phyloP scores from a whole-genome alignment of 2,113 vertebrate species.

The Podilymbus podiceps region DNA sequence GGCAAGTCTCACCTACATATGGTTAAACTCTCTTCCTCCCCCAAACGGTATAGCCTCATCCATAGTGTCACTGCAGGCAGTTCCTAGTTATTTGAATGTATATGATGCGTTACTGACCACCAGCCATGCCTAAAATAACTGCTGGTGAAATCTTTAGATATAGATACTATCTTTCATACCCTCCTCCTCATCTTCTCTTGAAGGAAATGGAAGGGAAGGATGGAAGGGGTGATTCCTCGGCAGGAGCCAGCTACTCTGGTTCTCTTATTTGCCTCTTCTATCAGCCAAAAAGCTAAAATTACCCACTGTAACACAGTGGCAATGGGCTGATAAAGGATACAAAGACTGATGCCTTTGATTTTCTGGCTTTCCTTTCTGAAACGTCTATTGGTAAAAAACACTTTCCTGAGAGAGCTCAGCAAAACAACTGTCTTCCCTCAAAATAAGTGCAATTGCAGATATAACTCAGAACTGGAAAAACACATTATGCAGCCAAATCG shows the following conservation, averaged over 20 bases:
- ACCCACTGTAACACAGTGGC: background rate
- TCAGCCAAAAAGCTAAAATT: background rate
- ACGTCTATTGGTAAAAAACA: slow-evolving; percentile 2
- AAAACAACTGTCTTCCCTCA: background rate
- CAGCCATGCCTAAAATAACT: background rate
- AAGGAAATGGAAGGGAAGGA: background rate
- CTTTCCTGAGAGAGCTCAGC: background rate
- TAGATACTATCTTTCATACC: background rate
- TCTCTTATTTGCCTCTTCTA: background rate
- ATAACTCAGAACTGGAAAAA: background rate
- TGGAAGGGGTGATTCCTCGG: background rate
- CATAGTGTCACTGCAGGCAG: background rate
- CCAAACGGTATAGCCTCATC: background rate
- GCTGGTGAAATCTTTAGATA: background rate
- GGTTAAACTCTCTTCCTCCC: background rate
- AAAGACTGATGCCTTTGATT: slow-evolving; percentile 8
- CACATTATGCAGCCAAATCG: background rate
- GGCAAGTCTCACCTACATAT: background rate
- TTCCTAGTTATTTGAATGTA: background rate
- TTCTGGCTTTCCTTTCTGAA: slow-evolving; percentile 11
- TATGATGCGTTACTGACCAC: background rate
- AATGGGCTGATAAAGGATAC: background rate
- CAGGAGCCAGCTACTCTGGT: background rate
- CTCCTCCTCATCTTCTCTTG: background rate
- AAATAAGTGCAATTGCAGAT: background rate